Evolutionary conservation across 2,888 invertebrate genomes (phyloP), one percentile per base, ranked within the genome.

Genomic region (Spialia ferax): DNA sequence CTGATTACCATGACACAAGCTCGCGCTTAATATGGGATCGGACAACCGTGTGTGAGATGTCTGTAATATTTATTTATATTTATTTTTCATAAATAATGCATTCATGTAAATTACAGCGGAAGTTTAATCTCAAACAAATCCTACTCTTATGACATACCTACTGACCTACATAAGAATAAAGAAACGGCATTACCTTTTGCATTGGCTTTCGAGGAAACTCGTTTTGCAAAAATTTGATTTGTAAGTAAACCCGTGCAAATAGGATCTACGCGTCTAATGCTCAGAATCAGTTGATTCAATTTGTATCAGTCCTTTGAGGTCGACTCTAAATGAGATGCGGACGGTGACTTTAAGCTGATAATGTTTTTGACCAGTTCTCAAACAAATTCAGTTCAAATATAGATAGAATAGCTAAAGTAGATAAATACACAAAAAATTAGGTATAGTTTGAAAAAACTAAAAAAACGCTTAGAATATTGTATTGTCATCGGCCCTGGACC

Each of bases 261-360:
- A 38, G 55, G 67, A 62, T 62, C 54, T 78, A 71, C 70, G 70
- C 68, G 74, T 79, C 76, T 83, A 82, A 85, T 83, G 52, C 73
- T 50, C 71, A 72, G 76, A 85, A 81, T 81, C 81, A 78, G 78
- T 75, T 85, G 80, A 85, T 86, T 82, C 79, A 79, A 86, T 87
- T 86, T 77, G 78, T 78, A 70, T 68, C 73, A 70, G 54, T 32
- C 55, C 61, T 61, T 67, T 67, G 61, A 68, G 67, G 67, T 62
- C 55, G 67, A 20, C 20, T 38, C 52, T 26, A 59, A 59, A 60
- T 60, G 38, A 38, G 65, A 65, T 65, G 59, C 42, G 38, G 42
- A 65, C 18, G n/a, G 32, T 10, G 57, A 23, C n/a, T 1, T 22
- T 6, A 35, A 42, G 22, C 57, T 32, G 13, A 35, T 22, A 38